A percentile compares a stretch with the other conserved stretches of the same genome.
Conservation (phyloP, 53 echinoderm and acorn worm species). For the Paracentrotus lividus region DNA sequence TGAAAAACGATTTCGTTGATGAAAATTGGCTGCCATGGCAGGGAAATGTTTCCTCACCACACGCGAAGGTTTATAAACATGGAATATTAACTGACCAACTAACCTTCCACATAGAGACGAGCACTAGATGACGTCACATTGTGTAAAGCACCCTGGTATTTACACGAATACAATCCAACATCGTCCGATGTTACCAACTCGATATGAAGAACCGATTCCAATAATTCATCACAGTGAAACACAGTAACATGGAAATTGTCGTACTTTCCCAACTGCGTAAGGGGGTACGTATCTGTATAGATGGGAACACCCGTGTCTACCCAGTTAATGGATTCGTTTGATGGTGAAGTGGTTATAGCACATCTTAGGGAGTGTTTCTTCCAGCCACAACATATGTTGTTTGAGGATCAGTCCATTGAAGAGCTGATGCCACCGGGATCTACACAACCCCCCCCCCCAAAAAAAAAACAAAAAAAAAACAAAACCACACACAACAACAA, state of each 20-base stretch:
- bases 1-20: too few species aligned
- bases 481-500: neutral
- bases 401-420: neutral
- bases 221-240: neutral
- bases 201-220: neutral
- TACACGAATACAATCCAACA: neutral
- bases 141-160: neutral
- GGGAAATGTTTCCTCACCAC: too few species aligned
- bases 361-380: slow-evolving; percentile 12
- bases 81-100: neutral
- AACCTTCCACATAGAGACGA: slow-evolving; percentile 4
- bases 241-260: neutral
- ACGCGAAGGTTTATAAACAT: too few species aligned
- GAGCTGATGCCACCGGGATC: neutral
- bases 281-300: neutral
- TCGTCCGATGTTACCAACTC: neutral
- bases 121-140: slow-evolving; percentile 2
- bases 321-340: neutral
- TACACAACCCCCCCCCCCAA: too few species aligned
- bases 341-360: neutral
- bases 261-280: neutral
- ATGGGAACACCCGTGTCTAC: neutral
- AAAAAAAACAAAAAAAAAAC: neutral
- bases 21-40: too few species aligned
- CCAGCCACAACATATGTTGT: neutral